phyloP scores from a whole-genome alignment of 2,113 vertebrate genomes.

The Triplophysa siluroides region DNA sequence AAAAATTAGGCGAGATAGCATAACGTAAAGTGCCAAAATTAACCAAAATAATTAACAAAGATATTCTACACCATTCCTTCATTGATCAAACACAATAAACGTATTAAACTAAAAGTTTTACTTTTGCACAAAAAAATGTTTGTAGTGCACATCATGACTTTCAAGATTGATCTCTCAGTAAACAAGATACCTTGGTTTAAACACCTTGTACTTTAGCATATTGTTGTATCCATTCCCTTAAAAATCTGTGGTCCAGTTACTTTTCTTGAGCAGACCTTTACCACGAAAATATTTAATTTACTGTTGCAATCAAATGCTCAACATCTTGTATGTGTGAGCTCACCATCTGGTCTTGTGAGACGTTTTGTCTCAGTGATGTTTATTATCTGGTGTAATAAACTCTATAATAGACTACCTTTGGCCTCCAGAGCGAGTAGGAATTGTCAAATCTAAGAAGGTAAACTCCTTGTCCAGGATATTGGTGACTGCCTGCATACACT shows the following conservation, averaged over 20 bases:
- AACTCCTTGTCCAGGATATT: slow-evolving; percentile 94
- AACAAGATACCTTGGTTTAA: not conserved
- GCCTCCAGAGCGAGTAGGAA: slow-evolving; percentile 98
- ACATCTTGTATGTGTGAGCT: not conserved
- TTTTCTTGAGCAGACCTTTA: slow-evolving; percentile 4
- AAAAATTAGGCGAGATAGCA: not conserved
- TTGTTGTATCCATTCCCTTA: no score
- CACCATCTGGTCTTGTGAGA: not conserved
- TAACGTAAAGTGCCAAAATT: slow-evolving; percentile 23
- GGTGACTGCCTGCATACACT: slow-evolving; percentile 97
- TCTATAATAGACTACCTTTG: slow-evolving; percentile 99
- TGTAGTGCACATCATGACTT: not conserved
- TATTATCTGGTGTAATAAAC: slow-evolving; percentile 98
- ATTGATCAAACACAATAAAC: slow-evolving; percentile 4
- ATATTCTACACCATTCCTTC: slow-evolving; percentile 18
- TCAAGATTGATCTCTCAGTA: not conserved
- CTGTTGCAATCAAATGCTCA: not conserved
- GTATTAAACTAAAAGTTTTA: not conserved
- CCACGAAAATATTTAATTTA: not conserved
- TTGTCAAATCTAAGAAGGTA: slow-evolving; percentile 99
- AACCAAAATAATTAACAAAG: not conserved
- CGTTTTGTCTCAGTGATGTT: slow-evolving; percentile 38
- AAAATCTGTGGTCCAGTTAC: no score
- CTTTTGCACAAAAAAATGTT: not conserved
- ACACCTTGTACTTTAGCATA: slow-evolving; percentile 20